Conservation (phyloP, 2,888 invertebrate species). For the Elmis aenea region DNA sequence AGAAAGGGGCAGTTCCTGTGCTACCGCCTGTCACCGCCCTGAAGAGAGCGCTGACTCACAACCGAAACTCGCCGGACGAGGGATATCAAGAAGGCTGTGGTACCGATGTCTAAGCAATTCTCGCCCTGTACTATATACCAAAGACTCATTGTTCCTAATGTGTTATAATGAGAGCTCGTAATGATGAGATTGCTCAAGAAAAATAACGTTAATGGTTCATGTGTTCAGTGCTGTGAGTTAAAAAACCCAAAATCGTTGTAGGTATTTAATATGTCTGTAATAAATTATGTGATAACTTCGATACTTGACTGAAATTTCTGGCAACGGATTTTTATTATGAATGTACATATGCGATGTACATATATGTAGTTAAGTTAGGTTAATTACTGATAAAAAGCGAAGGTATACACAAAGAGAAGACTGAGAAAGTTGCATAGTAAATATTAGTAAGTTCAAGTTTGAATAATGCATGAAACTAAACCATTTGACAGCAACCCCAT, state of each 20-base stretch:
- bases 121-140: conserved; percentile 22
- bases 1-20: conserved; percentile 76
- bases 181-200: conserved; percentile 19
- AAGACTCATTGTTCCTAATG: conserved; percentile 27
- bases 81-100: conserved; percentile 91
- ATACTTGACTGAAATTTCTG: conserved; percentile 14
- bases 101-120: conserved; percentile 70
- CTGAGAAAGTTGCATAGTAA: conserved; percentile 32
- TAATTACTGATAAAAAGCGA: conserved; percentile 26
- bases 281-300: conserved; percentile 21
- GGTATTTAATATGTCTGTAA: too few species aligned
- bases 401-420: conserved; percentile 43
- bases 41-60: conserved; percentile 77
- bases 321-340: conserved; percentile 24
- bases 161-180: conserved; percentile 10
- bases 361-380: conserved; percentile 25
- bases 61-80: conserved; percentile 83
- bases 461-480: too few species aligned
- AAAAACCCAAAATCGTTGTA: conserved; percentile 1
- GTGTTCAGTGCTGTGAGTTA: conserved; percentile 22
- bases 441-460: conserved; percentile 33
- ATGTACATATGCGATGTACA: too few species aligned
- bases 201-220: conserved; percentile 17
- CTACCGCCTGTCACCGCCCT: conserved; percentile 80
- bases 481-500: conserved; percentile 17